phyloP scores from a whole-genome alignment of 2,888 invertebrate species.

The Polia nebulosa region DNA sequence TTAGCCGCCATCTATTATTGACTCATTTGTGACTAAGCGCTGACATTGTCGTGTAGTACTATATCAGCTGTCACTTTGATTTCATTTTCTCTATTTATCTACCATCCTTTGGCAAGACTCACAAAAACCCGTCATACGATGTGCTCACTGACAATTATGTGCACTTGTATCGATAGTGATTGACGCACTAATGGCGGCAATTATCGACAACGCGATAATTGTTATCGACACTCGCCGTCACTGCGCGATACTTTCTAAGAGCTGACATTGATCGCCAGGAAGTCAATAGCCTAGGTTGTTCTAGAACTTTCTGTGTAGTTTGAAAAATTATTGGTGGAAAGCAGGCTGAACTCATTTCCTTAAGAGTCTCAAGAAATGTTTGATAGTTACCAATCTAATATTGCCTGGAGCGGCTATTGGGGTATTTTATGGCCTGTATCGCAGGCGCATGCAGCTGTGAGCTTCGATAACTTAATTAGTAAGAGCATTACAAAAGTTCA shows the following conservation, averaged over 20 bases:
- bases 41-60: neutral
- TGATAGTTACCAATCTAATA: neutral
- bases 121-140: constrained; percentile 40
- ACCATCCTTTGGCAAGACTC: constrained; percentile 18
- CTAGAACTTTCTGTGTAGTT: constrained; percentile 21
- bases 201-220: constrained; percentile 63
- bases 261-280: constrained; percentile 38
- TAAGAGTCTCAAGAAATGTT: neutral
- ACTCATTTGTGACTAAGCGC: neutral
- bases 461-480: constrained; percentile 27
- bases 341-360: neutral
- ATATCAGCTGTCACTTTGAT: constrained; percentile 18
- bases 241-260: constrained; percentile 61
- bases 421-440: neutral
- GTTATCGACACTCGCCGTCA: constrained; percentile 57
- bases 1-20: no score
- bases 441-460: neutral
- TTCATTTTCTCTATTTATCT: constrained; percentile 31
- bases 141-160: constrained; percentile 56
- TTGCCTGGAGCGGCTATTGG: neutral
- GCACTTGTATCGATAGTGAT: constrained; percentile 54
- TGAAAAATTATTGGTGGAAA: neutral
- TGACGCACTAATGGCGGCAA: constrained; percentile 62
- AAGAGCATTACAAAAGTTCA: constrained; percentile 10
- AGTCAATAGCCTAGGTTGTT: constrained; percentile 22